Conservation (phyloP, 2,888 invertebrate genomes). For the Idaea biselata region DNA sequence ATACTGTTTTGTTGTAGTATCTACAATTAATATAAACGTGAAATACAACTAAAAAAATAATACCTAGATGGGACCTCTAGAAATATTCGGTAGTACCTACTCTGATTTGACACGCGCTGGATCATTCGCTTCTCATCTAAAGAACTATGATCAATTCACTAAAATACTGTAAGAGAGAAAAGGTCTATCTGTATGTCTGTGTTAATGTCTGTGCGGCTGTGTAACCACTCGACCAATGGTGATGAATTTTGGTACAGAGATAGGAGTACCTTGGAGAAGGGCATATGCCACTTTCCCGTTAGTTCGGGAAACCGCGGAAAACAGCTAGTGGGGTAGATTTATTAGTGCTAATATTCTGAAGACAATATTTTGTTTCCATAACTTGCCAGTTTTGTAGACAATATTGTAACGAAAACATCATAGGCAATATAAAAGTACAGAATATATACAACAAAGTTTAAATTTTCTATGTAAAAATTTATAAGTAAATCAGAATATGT, state of each 20-base stretch:
- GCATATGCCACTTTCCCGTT: no score
- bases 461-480: not conserved
- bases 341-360: not conserved
- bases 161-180: no score
- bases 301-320: no score
- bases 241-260: no score
- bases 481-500: not conserved
- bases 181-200: no score
- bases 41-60: slow-evolving; percentile 48
- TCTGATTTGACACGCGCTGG: slow-evolving; percentile 11
- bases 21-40: slow-evolving; percentile 77
- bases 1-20: slow-evolving; percentile 79
- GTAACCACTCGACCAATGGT: no score
- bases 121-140: not conserved
- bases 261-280: no score
- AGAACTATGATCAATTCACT: not conserved
- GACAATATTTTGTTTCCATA: not conserved
- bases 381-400: not conserved
- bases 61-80: slow-evolving; percentile 10
- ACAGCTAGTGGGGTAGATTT: not conserved
- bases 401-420: not conserved
- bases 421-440: not conserved
- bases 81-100: not conserved
- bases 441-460: not conserved
- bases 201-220: no score